Percentiles rank a stretch among this genome's conserved stretches.
Evolutionary conservation across 2,797 vertebrate species (phyloP).

Genomic region (Selene dorsalis): DNA sequence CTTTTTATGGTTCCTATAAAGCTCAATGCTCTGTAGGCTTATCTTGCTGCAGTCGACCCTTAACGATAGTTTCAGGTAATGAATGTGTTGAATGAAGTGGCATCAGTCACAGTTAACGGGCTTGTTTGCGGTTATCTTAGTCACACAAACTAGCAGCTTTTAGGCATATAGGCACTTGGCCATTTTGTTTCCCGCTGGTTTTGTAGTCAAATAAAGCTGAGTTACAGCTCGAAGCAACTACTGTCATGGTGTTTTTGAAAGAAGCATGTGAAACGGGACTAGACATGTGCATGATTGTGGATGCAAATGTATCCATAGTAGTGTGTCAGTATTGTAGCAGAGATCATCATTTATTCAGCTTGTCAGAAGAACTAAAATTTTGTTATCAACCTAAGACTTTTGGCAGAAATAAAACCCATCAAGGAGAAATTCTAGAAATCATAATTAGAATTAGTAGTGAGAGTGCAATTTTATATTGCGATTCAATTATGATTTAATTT

Average conservation of each 20-base stretch:
- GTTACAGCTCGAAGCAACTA: slow-evolving; percentile 39
- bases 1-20: slow-evolving; percentile 75
- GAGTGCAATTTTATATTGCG: too few species aligned
- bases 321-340: not conserved
- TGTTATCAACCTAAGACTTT: not conserved
- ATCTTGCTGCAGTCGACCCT: slow-evolving; percentile 67
- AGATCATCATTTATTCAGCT: not conserved
- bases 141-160: slow-evolving; percentile 74
- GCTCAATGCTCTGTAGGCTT: slow-evolving; percentile 65
- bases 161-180: slow-evolving; percentile 34
- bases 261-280: slow-evolving; percentile 7
- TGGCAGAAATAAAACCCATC: not conserved
- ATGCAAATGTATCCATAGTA: not conserved
- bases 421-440: not conserved
- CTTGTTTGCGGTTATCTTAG: slow-evolving; percentile 79
- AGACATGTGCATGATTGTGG: slow-evolving; percentile 3
- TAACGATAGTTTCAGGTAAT: slow-evolving; percentile 73
- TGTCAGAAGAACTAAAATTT: not conserved
- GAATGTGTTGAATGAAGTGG: slow-evolving; percentile 78
- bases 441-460: not conserved
- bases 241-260: not conserved
- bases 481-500: too few species aligned
- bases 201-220: slow-evolving; percentile 65
- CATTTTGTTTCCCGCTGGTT: slow-evolving; percentile 42
- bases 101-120: slow-evolving; percentile 77